Evolutionary conservation across 2,888 invertebrate species (phyloP), one percentile per base, ranked within the genome.

Genomic region (Cheilosia grossa): DNA sequence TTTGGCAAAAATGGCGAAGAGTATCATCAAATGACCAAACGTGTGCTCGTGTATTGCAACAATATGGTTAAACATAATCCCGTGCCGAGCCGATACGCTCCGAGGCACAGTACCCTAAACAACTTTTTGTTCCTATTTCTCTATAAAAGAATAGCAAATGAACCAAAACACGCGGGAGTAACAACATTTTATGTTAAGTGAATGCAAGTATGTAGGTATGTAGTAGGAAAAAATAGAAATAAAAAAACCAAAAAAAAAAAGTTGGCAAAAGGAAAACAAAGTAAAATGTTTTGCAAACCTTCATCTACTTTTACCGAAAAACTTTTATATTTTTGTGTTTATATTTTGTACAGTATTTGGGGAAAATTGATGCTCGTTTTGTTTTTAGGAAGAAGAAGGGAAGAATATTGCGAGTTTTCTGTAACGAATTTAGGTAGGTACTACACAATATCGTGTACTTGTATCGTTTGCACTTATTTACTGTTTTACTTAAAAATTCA

Each of bases 241-340:
- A 69, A n/a, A 33, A 63, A 53, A 64, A 61, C 7, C 13, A 10
- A 37, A 37, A 42, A 63, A 49, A 40, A 33, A 74, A 77, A 70
- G 19, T 37, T 80, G 63, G 81, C 85, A 81, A 75, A 85, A 81
- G 69, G 77, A 85, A 85, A 85, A 85, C 85, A 85, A 85, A 85
- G 81, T 81, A 85, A 67, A 75, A 69, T 85, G 59, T 75, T 72
- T 85, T 72, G 85, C 87, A 87, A 87, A 87, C 87, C 87, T 87
- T 87, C 87, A 87, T 87, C 86, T 87, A 87, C 87, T 82, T 87
- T 86, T 86, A 85, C 85, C 85, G 67, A 85, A 70, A 73, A 72
- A 66, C 27, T 58, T 86, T 82, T 86, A 53, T 77, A 77, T 54
- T 85, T 80, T 83, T 64, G 47, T 73, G 56, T 75, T 69, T 66